Base-by-base conservation (phyloP, 2,888 invertebrate genomes). In the Caenorhabditis panamensis region DNA sequence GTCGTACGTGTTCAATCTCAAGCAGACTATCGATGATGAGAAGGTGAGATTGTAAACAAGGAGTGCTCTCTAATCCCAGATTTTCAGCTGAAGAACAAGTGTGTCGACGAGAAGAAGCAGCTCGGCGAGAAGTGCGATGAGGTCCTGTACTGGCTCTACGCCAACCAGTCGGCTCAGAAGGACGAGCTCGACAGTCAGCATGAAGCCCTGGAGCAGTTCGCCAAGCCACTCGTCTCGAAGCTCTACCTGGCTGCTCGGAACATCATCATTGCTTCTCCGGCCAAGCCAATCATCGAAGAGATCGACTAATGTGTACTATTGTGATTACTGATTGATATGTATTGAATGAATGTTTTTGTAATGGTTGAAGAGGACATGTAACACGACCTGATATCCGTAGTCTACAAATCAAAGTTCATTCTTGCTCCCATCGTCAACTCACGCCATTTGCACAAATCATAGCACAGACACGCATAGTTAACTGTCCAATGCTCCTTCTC, bases 191-290 rank as follows among this genome's bases (percentile, higher is more conserved):
- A 97, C 91, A 95, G 95, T 87, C 94, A 97, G 44, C n/a, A n/a
- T n/a, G n/a, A n/a, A n/a, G n/a, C n/a, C n/a, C n/a, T n/a, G 36
- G 36, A 36, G 36, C 6, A 36, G 36, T 36, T 36, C 36, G 96
- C 97, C 0, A 96, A 97, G 91, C 99, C 99, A 9, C 98, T 99
- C 91, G 95, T 98, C 91, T 95, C 96, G 67, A 98, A 99, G 93
- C 92, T 99, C 86, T 98, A 99, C 92, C 93, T 94, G 82, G 88
- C 85, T 37, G 89, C n/a, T n/a, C n/a, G n/a, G n/a, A n/a, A n/a
- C n/a, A n/a, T n/a, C n/a, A n/a, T n/a, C n/a, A n/a, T n/a, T n/a
- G n/a, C n/a, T n/a, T n/a, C n/a, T n/a, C n/a, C n/a, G n/a, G n/a
- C n/a, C n/a, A n/a, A n/a, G n/a, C n/a, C n/a, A n/a, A n/a, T n/a